Conservation (phyloP, 2,797 vertebrate genomes). For the Propithecus deckenii region DNA sequence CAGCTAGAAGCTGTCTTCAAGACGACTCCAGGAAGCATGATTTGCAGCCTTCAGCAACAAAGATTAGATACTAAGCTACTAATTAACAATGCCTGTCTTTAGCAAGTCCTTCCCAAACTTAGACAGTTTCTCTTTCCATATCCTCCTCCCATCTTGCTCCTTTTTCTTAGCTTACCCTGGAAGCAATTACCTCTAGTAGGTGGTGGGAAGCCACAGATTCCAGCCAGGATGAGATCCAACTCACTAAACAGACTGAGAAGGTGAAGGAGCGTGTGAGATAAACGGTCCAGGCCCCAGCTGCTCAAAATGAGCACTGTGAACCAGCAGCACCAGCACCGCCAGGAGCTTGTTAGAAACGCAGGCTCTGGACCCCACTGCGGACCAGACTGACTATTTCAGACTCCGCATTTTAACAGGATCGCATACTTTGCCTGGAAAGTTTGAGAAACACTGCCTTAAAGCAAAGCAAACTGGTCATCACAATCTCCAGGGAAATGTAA, state of each 20-base stretch:
- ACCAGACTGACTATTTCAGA: background rate
- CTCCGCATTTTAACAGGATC: background rate
- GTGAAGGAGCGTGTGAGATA: background rate
- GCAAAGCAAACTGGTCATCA: background rate
- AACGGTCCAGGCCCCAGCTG: no score
- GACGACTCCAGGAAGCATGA: conserved; percentile 20
- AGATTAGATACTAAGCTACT: conserved; percentile 7
- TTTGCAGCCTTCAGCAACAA: conserved; percentile 29
- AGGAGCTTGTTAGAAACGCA: background rate
- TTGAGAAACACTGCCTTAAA: background rate
- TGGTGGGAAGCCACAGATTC: background rate
- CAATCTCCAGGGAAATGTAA: background rate
- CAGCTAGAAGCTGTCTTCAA: conserved; percentile 56
- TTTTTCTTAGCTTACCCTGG: background rate
- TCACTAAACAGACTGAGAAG: background rate
- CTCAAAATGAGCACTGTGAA: background rate
- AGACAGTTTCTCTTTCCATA: background rate
- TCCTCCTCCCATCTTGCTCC: background rate
- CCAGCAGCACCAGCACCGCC: no score
- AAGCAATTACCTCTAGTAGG: background rate
- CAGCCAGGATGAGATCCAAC: background rate
- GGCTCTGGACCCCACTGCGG: background rate
- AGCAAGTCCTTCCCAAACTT: background rate
- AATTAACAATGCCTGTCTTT: background rate
- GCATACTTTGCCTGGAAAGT: background rate